Evolutionary conservation across 2,888 invertebrate species (phyloP).

Genomic region (Troilus luridus): DNA sequence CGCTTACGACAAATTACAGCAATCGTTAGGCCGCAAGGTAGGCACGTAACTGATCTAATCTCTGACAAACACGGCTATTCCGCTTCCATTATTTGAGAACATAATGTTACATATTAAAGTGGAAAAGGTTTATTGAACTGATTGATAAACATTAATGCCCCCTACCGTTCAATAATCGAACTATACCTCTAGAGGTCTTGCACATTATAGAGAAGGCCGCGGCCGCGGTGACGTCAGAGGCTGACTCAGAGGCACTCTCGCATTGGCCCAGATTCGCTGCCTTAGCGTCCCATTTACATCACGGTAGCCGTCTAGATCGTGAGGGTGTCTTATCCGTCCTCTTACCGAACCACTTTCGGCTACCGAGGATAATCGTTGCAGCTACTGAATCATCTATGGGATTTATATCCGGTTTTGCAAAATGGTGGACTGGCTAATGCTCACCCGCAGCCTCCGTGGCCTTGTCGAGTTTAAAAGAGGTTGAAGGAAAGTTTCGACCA

Average conservation of each 20-base stretch:
- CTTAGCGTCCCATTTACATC: constrained; percentile 1
- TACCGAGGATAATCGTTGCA: background rate
- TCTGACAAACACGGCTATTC: background rate
- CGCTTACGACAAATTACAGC: background rate
- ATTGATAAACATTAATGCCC: background rate
- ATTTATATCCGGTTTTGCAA: background rate
- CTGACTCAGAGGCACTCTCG: constrained; percentile 33
- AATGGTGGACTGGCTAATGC: background rate
- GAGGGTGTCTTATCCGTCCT: background rate
- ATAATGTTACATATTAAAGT: background rate
- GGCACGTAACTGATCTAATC: background rate
- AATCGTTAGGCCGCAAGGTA: background rate
- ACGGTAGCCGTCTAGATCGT: constrained; percentile 5
- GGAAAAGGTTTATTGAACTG: background rate
- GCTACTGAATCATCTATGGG: background rate
- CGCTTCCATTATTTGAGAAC: background rate
- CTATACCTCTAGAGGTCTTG: background rate
- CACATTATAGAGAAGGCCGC: background rate
- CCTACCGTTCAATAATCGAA: background rate
- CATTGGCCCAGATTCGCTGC: constrained; percentile 33
- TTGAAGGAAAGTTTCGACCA: background rate
- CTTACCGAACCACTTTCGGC: constrained; percentile 25
- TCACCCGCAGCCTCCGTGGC: background rate
- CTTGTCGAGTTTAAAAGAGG: background rate
- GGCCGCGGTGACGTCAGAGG: constrained; percentile 27